Evolutionary conservation across 2,113 vertebrate species (phyloP).

Genomic region (Rynchops niger): DNA sequence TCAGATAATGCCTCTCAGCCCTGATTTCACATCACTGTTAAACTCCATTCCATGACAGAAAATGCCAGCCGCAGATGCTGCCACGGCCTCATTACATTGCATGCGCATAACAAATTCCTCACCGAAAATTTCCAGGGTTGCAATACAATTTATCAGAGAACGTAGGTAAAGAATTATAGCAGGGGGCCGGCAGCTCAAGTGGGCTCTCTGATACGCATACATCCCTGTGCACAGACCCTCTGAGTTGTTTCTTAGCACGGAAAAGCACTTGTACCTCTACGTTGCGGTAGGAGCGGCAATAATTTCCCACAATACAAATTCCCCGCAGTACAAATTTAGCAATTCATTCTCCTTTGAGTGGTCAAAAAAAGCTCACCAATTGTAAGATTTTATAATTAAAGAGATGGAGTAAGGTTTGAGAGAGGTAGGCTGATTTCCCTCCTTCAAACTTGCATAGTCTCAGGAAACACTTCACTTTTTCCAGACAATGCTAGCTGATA

Average conservation of each 20-base stretch:
- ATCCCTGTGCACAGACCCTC: neutral
- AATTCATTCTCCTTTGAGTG: slow-evolving; percentile 33
- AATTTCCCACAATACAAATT: slow-evolving; percentile 32
- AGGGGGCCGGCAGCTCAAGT: neutral
- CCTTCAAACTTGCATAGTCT: slow-evolving; percentile 24
- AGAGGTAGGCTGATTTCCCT: slow-evolving; percentile 19
- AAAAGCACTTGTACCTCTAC: neutral
- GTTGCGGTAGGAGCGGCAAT: neutral
- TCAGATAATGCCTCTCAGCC: neutral
- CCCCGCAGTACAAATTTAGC: neutral
- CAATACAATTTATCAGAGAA: neutral
- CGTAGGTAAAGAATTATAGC: neutral
- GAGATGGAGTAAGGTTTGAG: neutral
- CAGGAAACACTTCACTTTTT: neutral
- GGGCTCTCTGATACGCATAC: neutral
- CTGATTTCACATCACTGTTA: neutral
- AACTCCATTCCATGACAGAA: neutral
- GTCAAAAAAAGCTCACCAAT: slow-evolving; percentile 2
- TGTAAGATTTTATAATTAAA: slow-evolving; percentile 32
- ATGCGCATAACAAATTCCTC: neutral
- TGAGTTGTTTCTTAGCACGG: neutral
- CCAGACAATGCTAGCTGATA: slow-evolving; percentile 26
- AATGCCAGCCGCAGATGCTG: neutral
- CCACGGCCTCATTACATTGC: neutral
- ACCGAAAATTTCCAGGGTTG: neutral